Evolutionary conservation across 2,113 vertebrate genomes (phyloP), one percentile per base, ranked within the genome.

Genomic region (Leptodactylus fuscus): DNA sequence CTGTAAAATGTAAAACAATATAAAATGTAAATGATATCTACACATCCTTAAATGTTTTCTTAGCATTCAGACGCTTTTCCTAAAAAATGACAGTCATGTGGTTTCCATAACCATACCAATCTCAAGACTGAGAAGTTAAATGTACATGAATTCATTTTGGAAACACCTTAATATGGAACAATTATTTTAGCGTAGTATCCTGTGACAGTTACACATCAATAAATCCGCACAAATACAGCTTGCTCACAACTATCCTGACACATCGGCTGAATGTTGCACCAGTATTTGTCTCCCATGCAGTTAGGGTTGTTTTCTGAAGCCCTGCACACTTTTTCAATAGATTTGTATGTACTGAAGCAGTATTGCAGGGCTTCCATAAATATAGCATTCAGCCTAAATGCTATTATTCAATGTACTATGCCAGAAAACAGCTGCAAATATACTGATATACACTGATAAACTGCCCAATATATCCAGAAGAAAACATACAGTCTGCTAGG

Each of bases 1-100:
- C 98, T 99, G 92, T 76, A 89, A 48, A 87, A 85, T 27, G 75
- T 22, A 85, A 74, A 79, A 62, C 18, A 69, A 69, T 22, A 78
- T 12, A 44, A 24, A 79, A 44, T 49, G 15, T 51, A 32, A 76
- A 46, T 48, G 1, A 27, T 44, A 4, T 46, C 13, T 74, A 9
- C 20, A 70, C 34, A 38, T 36, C 6, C 38, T 22, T 32, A 32
- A 16, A 1, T 18, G 10, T 15, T 55, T 8, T 5, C 20, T 55
- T 22, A n/a, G 2, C n/a, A 60, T 3, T 60, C n/a, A 27, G 4
- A 60, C n/a, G n/a, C n/a, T 16, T 6, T 65, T 65, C 58, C 58
- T 24, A n/a, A 62, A 62, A 65, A 65, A 0, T 16, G 29, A 32
- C 60, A 62, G 27, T 29, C 22, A 6, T 55, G 18, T 51, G 49